A percentile compares a stretch with the other conserved stretches of the same genome.
These are phyloP conservation scores for Fulica atra DNA, from an alignment of 2,113 vertebrate species.

Conservation along the genomic window DNA sequence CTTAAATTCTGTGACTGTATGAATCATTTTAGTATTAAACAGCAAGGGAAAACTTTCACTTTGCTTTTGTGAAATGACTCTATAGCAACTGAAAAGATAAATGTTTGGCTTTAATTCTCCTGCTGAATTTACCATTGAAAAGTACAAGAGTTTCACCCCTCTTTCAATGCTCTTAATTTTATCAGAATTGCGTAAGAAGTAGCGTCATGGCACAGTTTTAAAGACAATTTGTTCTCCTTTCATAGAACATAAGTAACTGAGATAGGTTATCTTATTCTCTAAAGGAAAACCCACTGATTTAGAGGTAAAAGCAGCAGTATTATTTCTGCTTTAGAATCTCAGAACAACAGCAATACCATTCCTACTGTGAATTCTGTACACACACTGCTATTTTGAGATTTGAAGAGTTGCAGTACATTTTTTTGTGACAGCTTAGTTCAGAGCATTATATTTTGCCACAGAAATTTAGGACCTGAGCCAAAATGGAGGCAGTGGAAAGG, in stretches of 20 bases:
- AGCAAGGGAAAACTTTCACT: background rate
- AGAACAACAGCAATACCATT: background rate
- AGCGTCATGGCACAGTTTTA: background rate
- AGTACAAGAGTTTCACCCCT: background rate
- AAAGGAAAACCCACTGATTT: background rate
- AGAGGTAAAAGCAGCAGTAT: background rate
- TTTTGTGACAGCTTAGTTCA: slow-evolving; percentile 30
- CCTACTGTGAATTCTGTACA: background rate
- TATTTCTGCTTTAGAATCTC: background rate
- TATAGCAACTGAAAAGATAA: slow-evolving; percentile 25
- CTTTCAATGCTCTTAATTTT: background rate
- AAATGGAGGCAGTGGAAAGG: slow-evolving; percentile 39
- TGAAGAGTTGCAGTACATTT: background rate
- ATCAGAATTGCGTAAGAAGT: background rate
- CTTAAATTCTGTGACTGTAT: background rate
- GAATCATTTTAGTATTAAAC: slow-evolving; percentile 18
- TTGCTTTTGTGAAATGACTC: slow-evolving; percentile 4
- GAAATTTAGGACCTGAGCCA: slow-evolving; percentile 41
- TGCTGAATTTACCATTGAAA: background rate
- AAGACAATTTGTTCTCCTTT: background rate
- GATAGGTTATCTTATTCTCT: background rate
- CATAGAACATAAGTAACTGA: background rate
- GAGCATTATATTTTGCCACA: slow-evolving; percentile 41
- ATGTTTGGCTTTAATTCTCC: background rate
- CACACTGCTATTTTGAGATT: slow-evolving; percentile 35